Evolutionary conservation across 2,888 invertebrate species (phyloP), one percentile per base, ranked within the genome.

Genomic region (Sesia apiformis): DNA sequence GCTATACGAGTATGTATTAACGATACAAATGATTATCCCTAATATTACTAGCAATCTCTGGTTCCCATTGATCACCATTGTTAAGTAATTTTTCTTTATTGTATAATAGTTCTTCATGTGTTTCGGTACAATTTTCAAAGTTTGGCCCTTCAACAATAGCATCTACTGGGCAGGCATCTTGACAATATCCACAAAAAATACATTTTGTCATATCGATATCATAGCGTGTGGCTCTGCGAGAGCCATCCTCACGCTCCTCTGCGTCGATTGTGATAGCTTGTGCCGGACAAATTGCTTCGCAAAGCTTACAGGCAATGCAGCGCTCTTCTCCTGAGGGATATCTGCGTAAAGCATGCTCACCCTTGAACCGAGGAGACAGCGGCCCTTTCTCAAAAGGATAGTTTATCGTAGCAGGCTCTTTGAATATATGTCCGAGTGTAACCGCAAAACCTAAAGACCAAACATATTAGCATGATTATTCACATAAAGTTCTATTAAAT

Each of bases 371-470:
- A 0, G 99, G 98, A 68, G 98, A 98, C 52, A 99, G 86, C 0
- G 99, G 99, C 8, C 98, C 99, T 78, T 99, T 99, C 82, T 99
- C 99, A 81, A 99, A 99, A 0, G 99, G 99, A 81, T 99, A 99
- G 84, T 99, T 99, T 65, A 99, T 98, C 0, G 99, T 99, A 0
- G 98, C 98, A 5, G 98, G 98, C 80, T 99, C 98, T 80, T 82
- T 79, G 59, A 84, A 88, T 56, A 86, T 73, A 57, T 96, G 94
- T 1, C 93, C 95, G 57, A 97, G 67, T 0, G 95, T 94, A 0
- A 98, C 93, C 42, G 93, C 95, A 67, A 96, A 90, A 49, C 97
- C 97, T 84, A 71, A n/a, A 69, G 70, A 49, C n/a, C 8, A 46
- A 46, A 46, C 46, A 5, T 46, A 23, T 23, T 23, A 23, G 23